Evolutionary conservation across 2,888 invertebrate genomes (phyloP).

Genomic region (Nemoura dubitans): DNA sequence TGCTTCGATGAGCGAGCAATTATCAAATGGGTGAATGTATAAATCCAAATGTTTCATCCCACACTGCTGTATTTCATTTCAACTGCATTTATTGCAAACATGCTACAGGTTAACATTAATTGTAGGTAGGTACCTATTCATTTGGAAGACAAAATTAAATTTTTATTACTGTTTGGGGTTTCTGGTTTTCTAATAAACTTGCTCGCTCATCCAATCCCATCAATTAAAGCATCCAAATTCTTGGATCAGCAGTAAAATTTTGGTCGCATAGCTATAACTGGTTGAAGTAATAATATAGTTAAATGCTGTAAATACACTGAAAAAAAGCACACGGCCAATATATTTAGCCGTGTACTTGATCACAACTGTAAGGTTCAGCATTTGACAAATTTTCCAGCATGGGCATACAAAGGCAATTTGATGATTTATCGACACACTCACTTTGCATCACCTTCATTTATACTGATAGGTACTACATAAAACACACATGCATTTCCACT

Average conservation of each 20-base stretch:
- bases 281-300: not conserved
- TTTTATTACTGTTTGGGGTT: no score
- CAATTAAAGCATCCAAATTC: not conserved
- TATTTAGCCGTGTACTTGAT: not conserved
- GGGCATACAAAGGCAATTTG: not conserved
- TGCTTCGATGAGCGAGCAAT: not conserved
- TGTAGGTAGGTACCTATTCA: no score
- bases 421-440: not conserved
- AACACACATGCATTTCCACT: not conserved
- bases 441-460: not conserved
- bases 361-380: not conserved
- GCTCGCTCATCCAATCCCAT: not conserved
- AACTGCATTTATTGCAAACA: no score
- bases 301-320: not conserved
- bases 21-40: not conserved
- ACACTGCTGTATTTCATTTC: no score
- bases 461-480: not conserved
- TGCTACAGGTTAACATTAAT: no score
- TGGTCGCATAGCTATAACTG: not conserved
- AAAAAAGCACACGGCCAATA: not conserved
- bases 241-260: not conserved
- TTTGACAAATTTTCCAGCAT: not conserved
- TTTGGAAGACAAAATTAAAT: no score
- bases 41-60: no score
- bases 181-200: not conserved